Percentiles rank a stretch among this genome's conserved stretches.
Evolutionary conservation across 2,888 invertebrate species (phyloP).

Genomic region (Torymus auratus): DNA sequence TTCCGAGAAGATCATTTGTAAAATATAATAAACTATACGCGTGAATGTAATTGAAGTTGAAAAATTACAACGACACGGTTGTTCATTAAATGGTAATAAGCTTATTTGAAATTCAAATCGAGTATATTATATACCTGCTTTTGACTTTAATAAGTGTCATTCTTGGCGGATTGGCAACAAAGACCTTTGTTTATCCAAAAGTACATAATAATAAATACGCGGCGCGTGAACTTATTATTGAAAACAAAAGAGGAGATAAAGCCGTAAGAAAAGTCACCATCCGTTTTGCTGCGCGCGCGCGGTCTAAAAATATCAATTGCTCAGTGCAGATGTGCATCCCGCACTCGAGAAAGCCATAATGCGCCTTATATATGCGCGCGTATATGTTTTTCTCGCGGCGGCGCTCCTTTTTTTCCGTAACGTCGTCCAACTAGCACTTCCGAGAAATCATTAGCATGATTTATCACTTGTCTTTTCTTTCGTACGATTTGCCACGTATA

Average conservation of each 20-base stretch:
- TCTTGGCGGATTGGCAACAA: too few relatives aligned
- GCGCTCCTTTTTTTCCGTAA: slow-evolving; percentile 3
- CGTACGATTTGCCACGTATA: slow-evolving; percentile 32
- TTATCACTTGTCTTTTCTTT: slow-evolving; percentile 40
- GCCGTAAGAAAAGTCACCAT: too few relatives aligned
- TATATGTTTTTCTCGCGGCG: neutral
- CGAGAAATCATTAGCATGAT: slow-evolving; percentile 46
- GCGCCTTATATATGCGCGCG: too few relatives aligned
- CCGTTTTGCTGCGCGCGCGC: too few relatives aligned
- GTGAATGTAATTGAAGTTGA: neutral
- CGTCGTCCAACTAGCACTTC: slow-evolving; percentile 2
- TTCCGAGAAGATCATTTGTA: neutral
- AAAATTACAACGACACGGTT: slow-evolving; percentile 21
- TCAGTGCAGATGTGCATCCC: slow-evolving; percentile 1
- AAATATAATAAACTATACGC: too few relatives aligned
- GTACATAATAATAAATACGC: too few relatives aligned
- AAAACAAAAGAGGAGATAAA: too few relatives aligned
- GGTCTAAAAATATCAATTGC: slow-evolving; percentile 25
- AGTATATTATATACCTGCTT: too few relatives aligned
- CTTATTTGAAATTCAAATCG: slow-evolving; percentile 16
- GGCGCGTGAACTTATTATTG: too few relatives aligned
- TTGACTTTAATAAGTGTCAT: too few relatives aligned
- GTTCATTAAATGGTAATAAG: slow-evolving; percentile 17
- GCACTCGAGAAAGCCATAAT: too few relatives aligned
- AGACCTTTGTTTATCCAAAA: too few relatives aligned